phyloP scores from a whole-genome alignment of 2,113 vertebrate species.

The Sceloporus undulatus region DNA sequence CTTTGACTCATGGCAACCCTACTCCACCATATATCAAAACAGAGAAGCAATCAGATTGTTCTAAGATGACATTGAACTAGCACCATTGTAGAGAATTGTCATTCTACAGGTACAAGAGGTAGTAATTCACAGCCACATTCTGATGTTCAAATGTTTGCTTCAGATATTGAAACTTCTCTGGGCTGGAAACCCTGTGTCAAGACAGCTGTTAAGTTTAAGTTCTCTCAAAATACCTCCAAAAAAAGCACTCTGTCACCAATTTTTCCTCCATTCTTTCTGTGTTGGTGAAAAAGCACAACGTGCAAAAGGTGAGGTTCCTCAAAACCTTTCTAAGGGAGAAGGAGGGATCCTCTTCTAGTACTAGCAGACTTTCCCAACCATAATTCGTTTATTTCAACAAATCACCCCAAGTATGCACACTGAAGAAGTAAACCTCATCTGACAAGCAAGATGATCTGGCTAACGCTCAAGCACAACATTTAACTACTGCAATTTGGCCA shows the following conservation, averaged over 20 bases:
- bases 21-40: not conserved
- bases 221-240: not conserved
- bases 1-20: no score
- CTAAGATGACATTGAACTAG: slow-evolving; percentile 14
- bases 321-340: not conserved
- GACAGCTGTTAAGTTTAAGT: slow-evolving; percentile 2
- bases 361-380: not conserved
- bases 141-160: not conserved
- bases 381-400: not conserved
- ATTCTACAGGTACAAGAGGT: slow-evolving; percentile 13
- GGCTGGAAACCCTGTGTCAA: not conserved
- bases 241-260: not conserved
- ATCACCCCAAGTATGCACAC: not conserved
- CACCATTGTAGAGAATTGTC: slow-evolving; percentile 6
- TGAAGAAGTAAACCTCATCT: not conserved
- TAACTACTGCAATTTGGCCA: slow-evolving; percentile 1
- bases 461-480: slow-evolving; percentile 16
- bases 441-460: slow-evolving; percentile 11
- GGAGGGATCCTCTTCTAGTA: not conserved
- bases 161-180: not conserved
- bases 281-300: slow-evolving; percentile 8
- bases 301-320: not conserved
- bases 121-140: slow-evolving; percentile 13
- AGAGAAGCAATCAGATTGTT: not conserved
- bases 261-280: not conserved